Base-by-base conservation (phyloP, 2,888 invertebrate species). In the Fabriciana adippe region DNA sequence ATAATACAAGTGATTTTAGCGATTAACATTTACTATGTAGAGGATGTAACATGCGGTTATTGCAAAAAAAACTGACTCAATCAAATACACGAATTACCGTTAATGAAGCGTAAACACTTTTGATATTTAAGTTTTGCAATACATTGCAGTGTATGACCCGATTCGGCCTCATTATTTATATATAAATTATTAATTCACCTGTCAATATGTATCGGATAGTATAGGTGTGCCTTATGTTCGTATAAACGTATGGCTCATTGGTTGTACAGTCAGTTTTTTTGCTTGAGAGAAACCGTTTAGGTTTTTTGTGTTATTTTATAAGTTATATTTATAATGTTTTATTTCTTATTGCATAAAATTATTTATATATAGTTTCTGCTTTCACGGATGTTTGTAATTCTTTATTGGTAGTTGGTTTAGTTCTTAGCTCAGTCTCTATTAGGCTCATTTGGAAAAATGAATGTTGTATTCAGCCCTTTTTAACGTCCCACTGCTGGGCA, bases 31-130 rank as follows among this genome's bases (percentile, higher is more conserved):
- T 26, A 26, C 50, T 64, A 51, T n/a, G 31, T 11, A 11, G 51
- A 57, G 57, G 51, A 57, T 57, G 14, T 51, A 53, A 65, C 41
- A 53, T 41, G 26, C 16, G 18, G 35, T 11, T 41, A 41, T 60
- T 60, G 50, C 50, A n/a, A n/a, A 56, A 51, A 51, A 51, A 61
- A 61, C 50, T 51, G 35, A 53, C 13, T 35, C 41, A 56, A 47
- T 62, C 53, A 54, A 59, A 57, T 51, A 35, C 21, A 59, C 63
- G 66, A 65, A 66, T 68, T 62, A 50, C 56, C 41, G 15, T 56
- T 67, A 70, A 67, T 70, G 67, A 70, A 64, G 70, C 70, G 61
- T 67, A 61, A 67, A 69, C 51, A 57, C 54, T 69, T 69, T 64
- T 64, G 70, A 70, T 70, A 67, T 50, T 59, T 55, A 31, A 51